Conservation (phyloP, 2,888 invertebrate genomes). For the Andrena marginata region DNA sequence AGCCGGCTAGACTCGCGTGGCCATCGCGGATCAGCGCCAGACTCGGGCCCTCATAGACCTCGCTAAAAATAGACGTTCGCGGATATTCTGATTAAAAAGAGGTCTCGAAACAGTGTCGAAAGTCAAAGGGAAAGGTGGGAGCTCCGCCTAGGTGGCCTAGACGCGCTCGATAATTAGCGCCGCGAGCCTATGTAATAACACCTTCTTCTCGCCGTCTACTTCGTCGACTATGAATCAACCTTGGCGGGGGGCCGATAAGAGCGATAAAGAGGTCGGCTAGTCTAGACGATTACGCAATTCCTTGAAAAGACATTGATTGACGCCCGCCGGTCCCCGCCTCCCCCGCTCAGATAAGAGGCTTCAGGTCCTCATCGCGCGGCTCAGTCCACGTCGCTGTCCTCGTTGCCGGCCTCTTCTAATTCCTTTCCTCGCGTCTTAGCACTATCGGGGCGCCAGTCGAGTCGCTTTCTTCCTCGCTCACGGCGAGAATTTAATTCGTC, state of each 20-base stretch:
- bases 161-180: slow-evolving; percentile 51
- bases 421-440: slow-evolving; percentile 10
- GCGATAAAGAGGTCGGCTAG: slow-evolving; percentile 81
- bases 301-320: slow-evolving; percentile 79
- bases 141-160: background rate
- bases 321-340: slow-evolving; percentile 39
- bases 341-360: slow-evolving; percentile 44
- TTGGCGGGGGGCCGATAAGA: slow-evolving; percentile 76
- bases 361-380: slow-evolving; percentile 49
- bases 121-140: background rate
- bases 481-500: background rate
- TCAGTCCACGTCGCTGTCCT: slow-evolving; percentile 35
- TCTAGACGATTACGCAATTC: slow-evolving; percentile 82
- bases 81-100: slow-evolving; percentile 18
- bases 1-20: background rate
- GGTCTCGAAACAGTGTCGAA: background rate
- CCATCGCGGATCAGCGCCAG: background rate
- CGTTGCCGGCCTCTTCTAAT: slow-evolving; percentile 36
- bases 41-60: background rate
- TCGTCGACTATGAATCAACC: slow-evolving; percentile 73
- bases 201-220: slow-evolving; percentile 51
- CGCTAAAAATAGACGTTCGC: slow-evolving; percentile 2
- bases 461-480: background rate
- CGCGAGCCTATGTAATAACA: slow-evolving; percentile 61
- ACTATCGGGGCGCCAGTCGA: background rate